Evolutionary conservation across 2,113 vertebrate genomes (phyloP), one percentile per base, ranked within the genome.

Genomic region (Rhinoderma darwinii): DNA sequence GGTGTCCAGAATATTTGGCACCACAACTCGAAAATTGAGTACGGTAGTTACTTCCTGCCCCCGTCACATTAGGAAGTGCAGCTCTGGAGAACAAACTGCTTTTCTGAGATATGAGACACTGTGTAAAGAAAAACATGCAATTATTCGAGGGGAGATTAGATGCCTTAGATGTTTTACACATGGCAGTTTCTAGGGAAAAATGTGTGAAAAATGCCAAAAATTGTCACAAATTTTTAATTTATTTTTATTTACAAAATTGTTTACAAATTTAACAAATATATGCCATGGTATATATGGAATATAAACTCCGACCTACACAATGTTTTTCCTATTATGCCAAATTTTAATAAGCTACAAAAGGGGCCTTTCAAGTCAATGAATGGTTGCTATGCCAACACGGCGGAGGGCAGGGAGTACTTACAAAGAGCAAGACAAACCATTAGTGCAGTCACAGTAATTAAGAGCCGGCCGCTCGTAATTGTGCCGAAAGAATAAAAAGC

Each of bases 391-490:
- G 84, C 14, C 77, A 51, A 86, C 84, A 1, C 27, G 61, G 59
- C 93, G 84, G 90, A 94, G 90, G 0, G 35, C 5, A 76, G 83
- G 83, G 54, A 37, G 87, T 82, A 89, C 84, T 89, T 25, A 43
- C 54, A 70, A 27, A n/a, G 63, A 54, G 37, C 59, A 8, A 66
- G 44, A 63, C 59, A 50, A n/a, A 56, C 56, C 54, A n/a, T 43
- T 59, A 56, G 30, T 51, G 83, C n/a, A 47, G 70, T 80, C 61
- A 59, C 32, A 30, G 59, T 80, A 81, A 80, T 86, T 72, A 79
- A 32, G 47, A 81, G 84, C 22, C 10, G 44, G 47, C 68, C 37
- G 43, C 87, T 91, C 89, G 88, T 86, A 79, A 89, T 73, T 80
- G 50, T 81, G 59, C 37, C 41, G 79, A 54, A 30, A 70, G 41